These are phyloP conservation scores for Drosophila cognata DNA, from an alignment of 2,888 invertebrate species.

Conservation along the genomic window DNA sequence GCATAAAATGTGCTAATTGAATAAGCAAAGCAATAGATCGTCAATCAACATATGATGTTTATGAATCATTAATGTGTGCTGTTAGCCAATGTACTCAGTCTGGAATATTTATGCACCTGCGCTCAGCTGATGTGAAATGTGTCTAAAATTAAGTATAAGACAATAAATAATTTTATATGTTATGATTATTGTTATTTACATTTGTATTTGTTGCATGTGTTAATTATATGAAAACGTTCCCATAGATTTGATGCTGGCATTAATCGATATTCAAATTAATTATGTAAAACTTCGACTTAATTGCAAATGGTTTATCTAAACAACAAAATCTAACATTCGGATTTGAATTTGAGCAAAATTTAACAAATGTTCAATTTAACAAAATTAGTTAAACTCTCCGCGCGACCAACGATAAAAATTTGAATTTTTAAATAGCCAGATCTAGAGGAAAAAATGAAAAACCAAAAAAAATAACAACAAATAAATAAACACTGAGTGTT, in stretches of 20 bases:
- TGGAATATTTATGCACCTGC: background rate
- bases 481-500: slow-evolving; percentile 23
- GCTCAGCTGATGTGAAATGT: background rate
- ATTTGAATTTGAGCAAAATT: slow-evolving; percentile 56
- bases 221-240: slow-evolving; percentile 37
- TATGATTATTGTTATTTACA: background rate
- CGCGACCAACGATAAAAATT: slow-evolving; percentile 44
- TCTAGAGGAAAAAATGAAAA: background rate
- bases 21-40: slow-evolving; percentile 71
- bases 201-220: background rate
- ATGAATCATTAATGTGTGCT: slow-evolving; percentile 53
- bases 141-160: background rate
- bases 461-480: slow-evolving; percentile 13
- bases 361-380: slow-evolving; percentile 70
- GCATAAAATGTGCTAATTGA: slow-evolving; percentile 81
- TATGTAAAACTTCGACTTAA: slow-evolving; percentile 71
- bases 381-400: slow-evolving; percentile 71
- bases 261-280: slow-evolving; percentile 64
- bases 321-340: slow-evolving; percentile 42
- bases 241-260: slow-evolving; percentile 31
- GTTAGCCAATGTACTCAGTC: slow-evolving; percentile 4
- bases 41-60: slow-evolving; percentile 64
- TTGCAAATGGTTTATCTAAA: slow-evolving; percentile 64
- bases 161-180: background rate
- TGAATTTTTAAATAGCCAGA: slow-evolving; percentile 55